Base-by-base conservation (phyloP, 2,888 invertebrate genomes). In the Agriotes lineatus region DNA sequence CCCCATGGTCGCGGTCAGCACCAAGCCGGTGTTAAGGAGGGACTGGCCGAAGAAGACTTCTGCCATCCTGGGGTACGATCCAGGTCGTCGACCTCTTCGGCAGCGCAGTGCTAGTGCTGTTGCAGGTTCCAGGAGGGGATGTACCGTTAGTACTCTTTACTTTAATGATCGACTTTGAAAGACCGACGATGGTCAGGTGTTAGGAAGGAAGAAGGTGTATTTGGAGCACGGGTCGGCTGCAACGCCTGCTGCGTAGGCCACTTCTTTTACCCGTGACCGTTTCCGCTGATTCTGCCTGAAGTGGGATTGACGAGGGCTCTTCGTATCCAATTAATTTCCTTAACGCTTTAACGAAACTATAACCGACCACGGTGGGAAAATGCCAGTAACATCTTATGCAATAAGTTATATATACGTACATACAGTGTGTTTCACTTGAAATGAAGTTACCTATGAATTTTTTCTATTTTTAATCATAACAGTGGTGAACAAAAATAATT, bases 61-160 rank as follows among this genome's bases (percentile, higher is more conserved):
- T 80, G 79, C 81, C 79, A 82, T 81, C 80, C 78, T 81, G 78
- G 80, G 79, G 81, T 81, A 76, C 77, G 75, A 73, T 74, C 73
- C 73, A 79, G 81, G 78, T 81, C 82, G 77, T 76, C 80, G 77
- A 82, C 80, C 82, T 81, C 77, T 75, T 76, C 75, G 74, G 74
- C 74, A 74, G 76, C 70, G 76, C 78, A 75, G 74, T 76, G 75
- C 75, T 78, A 77, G 76, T 77, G 77, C 76, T 77, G 80, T 76
- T 81, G 80, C 80, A 80, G 80, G 81, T 79, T 79, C 76, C 75
- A 76, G 74, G 81, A 77, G 82, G 82, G 82, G 81, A 82, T 75
- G 77, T 82, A 82, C 82, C 82, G 82, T 82, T 82, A 82, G 76
- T 76, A 79, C 64, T 66, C 76, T 78, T 80, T 79, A 78, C 79